phyloP scores from a whole-genome alignment of 1,140 invertebrate genomes.

The Tetramorium parvispinum region DNA sequence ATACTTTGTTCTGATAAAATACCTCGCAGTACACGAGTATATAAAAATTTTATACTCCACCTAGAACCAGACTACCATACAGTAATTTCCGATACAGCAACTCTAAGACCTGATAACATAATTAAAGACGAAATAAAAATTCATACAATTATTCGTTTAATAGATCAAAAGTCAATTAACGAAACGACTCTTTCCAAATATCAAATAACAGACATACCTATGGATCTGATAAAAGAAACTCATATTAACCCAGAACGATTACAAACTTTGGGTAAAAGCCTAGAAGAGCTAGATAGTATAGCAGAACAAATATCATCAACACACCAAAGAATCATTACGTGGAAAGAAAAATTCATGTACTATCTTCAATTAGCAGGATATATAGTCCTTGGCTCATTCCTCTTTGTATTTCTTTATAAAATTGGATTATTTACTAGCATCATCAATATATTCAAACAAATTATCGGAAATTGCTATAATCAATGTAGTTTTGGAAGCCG shows the following conservation, averaged over 20 bases:
- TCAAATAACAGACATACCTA: not conserved
- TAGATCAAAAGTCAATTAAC: not conserved
- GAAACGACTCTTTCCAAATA: not conserved
- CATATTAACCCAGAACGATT: not conserved
- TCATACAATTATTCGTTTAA: not conserved
- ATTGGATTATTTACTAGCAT: not conserved
- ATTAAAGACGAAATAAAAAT: not conserved
- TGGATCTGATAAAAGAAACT: not conserved
- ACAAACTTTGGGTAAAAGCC: not conserved
- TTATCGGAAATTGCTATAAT: not conserved
- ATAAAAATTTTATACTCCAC: not conserved
- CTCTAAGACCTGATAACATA: not conserved
- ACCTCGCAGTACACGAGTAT: not conserved
- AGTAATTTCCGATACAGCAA: not conserved
- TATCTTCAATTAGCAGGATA: not conserved
- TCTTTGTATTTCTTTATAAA: not conserved
- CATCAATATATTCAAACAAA: not conserved
- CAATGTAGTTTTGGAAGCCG: not conserved
- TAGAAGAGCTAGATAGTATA: not conserved
- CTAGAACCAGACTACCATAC: not conserved
- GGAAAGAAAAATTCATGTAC: not conserved
- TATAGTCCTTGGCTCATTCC: not conserved
- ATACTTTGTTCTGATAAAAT: not conserved
- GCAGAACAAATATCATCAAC: not conserved
- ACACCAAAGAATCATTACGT: not conserved